Evolutionary conservation across 1,140 invertebrate genomes (phyloP), one percentile per base, ranked within the genome.

Genomic region (Proctacanthus coquilletti): DNA sequence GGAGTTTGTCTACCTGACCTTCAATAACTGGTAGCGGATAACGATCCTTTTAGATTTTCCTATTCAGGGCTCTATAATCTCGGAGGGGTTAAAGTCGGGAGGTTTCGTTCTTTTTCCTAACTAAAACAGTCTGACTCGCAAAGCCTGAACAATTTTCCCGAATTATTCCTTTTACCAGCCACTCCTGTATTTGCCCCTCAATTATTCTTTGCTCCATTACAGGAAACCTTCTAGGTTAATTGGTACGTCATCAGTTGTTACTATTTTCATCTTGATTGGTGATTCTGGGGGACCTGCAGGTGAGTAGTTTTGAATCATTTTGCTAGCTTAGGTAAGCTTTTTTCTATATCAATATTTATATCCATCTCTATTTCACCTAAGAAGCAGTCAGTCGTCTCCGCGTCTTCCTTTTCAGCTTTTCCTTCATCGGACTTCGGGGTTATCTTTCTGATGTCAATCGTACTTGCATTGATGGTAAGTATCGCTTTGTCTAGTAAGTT

Each of bases 41-140:
- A 23, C 44, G 39, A 38, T 60, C 47, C 47, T 50, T 46, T 18
- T 47, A 18, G 17, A 52, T 45, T 21, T 43, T 42, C 38, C 50
- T 55, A 45, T 72, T 72, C 6, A 70, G 36, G 18, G 39, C 34
- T 6, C 67, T 43, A 44, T 60, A 72, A 44, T 74, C 67, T 1
- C n/a, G n/a, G n/a, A n/a, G n/a, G n/a, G 70, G 44, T 49, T 67
- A 72, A 9, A 70, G 52, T 29, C 69, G 31, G 10, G 45, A 36
- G 1, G 46, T 42, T 21, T 19, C 40, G 33, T 14, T 20, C 5
- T 15, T 18, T 14, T 40, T 33, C 29, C 34, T 66, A 61, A 46
- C 63, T 8, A 68, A 39, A 1, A 68, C 52, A 2, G 66, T 42
- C 1, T 59, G 63, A 37, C 55, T 56, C 13, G 53, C 46, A 50